Evolutionary conservation across 2,888 invertebrate species (phyloP), one percentile per base, ranked within the genome.

Genomic region (Boloria euphrosyne): DNA sequence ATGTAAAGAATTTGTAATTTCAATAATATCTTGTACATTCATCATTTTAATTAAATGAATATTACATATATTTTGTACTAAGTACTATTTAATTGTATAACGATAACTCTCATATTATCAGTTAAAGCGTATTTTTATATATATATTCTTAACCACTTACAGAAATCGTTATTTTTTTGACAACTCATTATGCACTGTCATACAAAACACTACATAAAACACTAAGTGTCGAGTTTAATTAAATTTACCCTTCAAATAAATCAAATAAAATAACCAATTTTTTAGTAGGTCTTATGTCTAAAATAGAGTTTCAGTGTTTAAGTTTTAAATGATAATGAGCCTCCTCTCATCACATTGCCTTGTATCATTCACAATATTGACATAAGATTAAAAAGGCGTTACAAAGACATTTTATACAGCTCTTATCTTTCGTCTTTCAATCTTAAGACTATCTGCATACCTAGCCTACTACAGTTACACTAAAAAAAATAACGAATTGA

Each of bases 81-180:
- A n/a, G n/a, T 7, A 31, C 31, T 5, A 31, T 31, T 6, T 31
- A 5, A 31, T 3, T 27, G 7, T 38, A 38, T 2, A 7, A 38
- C 10, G 31, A 2, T 38, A 38, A 2, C 10, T 10, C 1, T 38
- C 7, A 10, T 10, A 10, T 31, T 31, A 31, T 1, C 10, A 31
- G 31, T 31, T 31, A 31, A 38, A 10, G 10, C 31, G 31, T 38
- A 38, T 38, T 10, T 38, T 38, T 38, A 22, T 10, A 38, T 38
- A 38, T n/a, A 38, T 10, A 46, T 22, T 22, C 22, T 22, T 53
- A 47, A 70, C 38, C 76, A 90, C 91, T 91, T 76, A 92, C 91
- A 92, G 73, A 92, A 92, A 63, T 89, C 82, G 75, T 91, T 90
- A 73, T 83, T 80, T 75, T 85, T 90, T 70, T 73, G 73, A 53